Evolutionary conservation across 2,888 invertebrate species (phyloP).

Genomic region (Hypena proboscidalis): DNA sequence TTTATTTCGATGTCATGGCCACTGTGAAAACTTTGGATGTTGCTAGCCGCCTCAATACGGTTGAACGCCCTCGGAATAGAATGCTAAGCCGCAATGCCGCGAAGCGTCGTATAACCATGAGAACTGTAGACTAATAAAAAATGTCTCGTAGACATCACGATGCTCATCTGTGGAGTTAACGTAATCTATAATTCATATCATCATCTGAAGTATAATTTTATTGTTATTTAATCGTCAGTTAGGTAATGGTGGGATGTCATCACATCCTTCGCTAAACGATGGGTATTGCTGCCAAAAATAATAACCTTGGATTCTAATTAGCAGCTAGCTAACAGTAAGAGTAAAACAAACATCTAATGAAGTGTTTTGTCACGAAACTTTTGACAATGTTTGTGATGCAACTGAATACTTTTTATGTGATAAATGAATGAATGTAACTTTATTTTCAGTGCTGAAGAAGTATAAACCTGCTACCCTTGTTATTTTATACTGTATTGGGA

Average conservation of each 20-base stretch:
- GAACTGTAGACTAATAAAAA: conserved; percentile 58
- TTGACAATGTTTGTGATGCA: background rate
- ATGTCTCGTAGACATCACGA: conserved; percentile 46
- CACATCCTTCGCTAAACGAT: conserved; percentile 21
- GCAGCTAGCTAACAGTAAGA: conserved; percentile 35
- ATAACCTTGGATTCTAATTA: conserved; percentile 50
- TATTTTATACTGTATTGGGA: too few relatives aligned
- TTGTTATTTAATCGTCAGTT: conserved; percentile 36
- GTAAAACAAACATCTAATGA: conserved; percentile 21
- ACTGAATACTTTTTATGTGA: too few relatives aligned
- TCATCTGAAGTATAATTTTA: conserved; percentile 21
- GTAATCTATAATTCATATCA: conserved; percentile 22
- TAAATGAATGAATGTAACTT: too few relatives aligned
- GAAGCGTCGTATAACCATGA: conserved; percentile 55
- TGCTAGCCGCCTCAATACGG: conserved; percentile 63
- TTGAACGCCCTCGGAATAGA: conserved; percentile 78
- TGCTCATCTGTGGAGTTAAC: conserved; percentile 21
- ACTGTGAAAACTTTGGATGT: conserved; percentile 70
- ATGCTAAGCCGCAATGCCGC: conserved; percentile 52
- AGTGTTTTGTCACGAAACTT: conserved; percentile 10
- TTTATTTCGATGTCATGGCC: conserved; percentile 83
- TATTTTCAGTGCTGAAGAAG: too few relatives aligned
- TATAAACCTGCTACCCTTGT: too few relatives aligned
- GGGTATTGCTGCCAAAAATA: conserved; percentile 38
- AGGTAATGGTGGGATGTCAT: conserved; percentile 23